Conservation (phyloP, 2,888 invertebrate species). For the Scrobipalpa atriplicella region DNA sequence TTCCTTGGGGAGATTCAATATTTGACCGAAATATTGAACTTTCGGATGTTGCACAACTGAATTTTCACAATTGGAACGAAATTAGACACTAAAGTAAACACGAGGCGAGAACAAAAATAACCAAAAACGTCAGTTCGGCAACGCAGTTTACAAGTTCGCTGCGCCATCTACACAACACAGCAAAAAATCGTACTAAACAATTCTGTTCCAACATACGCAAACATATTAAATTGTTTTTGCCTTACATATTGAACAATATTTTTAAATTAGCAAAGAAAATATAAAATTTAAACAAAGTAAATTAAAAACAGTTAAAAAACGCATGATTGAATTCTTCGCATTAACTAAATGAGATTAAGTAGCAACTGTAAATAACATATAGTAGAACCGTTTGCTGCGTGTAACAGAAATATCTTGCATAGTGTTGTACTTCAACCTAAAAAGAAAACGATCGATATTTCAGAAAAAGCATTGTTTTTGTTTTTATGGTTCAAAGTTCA, state of each 20-base stretch:
- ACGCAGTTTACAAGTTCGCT: conserved; percentile 79
- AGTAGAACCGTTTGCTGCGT: neutral
- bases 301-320: no score
- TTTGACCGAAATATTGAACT: conserved; percentile 63
- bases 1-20: conserved; percentile 52
- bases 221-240: neutral
- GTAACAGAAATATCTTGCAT: neutral
- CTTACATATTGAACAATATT: no score
- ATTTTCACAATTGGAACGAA: conserved; percentile 77
- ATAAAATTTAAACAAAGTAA: no score
- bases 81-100: conserved; percentile 83
- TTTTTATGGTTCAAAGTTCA: no score
- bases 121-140: conserved; percentile 82
- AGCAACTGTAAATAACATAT: neutral
- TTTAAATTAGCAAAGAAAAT: no score
- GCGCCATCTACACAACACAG: conserved; percentile 77
- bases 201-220: conserved; percentile 51
- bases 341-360: no score
- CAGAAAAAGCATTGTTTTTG: neutral
- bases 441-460: conserved; percentile 15
- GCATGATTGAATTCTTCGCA: neutral
- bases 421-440: conserved; percentile 5
- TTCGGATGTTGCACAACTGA: conserved; percentile 72
- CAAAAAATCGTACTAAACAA: conserved; percentile 61
- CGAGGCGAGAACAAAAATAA: conserved; percentile 83